phyloP scores from a whole-genome alignment of 2,888 invertebrate genomes.

The Eristalis tenax region DNA sequence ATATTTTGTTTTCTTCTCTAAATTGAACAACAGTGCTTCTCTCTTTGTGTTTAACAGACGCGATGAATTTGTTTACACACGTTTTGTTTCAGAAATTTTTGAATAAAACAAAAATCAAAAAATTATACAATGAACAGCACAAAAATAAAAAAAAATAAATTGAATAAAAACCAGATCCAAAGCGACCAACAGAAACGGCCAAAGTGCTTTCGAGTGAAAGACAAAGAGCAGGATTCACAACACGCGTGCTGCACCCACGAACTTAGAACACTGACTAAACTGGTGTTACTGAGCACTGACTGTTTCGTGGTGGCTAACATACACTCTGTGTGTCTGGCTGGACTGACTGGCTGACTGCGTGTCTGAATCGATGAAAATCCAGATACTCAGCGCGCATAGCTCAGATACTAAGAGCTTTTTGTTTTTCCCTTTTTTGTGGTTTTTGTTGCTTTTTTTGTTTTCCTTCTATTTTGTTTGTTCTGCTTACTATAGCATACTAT shows the following conservation, averaged over 20 bases:
- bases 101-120: neutral
- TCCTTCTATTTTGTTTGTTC: constrained; percentile 1
- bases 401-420: constrained; percentile 46
- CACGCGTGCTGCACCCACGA: constrained; percentile 76
- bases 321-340: constrained; percentile 45
- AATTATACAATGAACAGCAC: neutral
- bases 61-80: neutral
- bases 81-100: neutral
- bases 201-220: constrained; percentile 33
- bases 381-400: constrained; percentile 59
- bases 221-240: constrained; percentile 30
- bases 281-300: constrained; percentile 57
- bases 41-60: neutral
- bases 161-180: constrained; percentile 31
- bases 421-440: constrained; percentile 5
- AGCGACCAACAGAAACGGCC: constrained; percentile 14
- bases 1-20: neutral
- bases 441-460: neutral
- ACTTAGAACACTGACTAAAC: constrained; percentile 80
- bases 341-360: constrained; percentile 47
- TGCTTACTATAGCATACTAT: constrained; percentile 26
- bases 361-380: constrained; percentile 59
- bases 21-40: neutral
- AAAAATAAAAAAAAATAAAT: constrained; percentile 13
- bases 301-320: constrained; percentile 52